Evolutionary conservation across 2,113 vertebrate species (phyloP).

Genomic region (Chaetops frenatus): DNA sequence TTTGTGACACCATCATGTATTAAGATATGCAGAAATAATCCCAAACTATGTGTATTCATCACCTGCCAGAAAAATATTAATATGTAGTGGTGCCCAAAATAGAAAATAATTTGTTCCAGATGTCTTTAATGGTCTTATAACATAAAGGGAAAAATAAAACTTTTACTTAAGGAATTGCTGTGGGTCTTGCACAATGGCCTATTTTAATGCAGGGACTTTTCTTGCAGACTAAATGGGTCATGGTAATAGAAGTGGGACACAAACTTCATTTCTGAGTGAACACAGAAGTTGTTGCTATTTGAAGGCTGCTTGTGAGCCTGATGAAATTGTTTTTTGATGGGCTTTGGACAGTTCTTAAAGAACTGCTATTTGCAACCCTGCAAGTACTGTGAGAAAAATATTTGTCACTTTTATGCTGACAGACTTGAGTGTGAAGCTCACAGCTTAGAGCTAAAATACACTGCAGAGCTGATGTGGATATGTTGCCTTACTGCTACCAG

Average conservation of each 20-base stretch:
- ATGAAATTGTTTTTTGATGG: background rate
- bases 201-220: background rate
- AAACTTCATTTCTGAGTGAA: background rate
- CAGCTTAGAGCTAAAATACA: background rate
- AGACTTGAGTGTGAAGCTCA: background rate
- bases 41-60: background rate
- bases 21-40: background rate
- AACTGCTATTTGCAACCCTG: background rate
- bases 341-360: background rate
- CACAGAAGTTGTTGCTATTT: background rate
- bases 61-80: background rate
- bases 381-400: background rate
- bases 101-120: background rate
- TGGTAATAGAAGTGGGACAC: background rate
- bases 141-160: accelerated
- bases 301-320: background rate
- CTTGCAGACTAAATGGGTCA: background rate
- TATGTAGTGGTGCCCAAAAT: background rate
- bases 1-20: background rate
- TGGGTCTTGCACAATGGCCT: background rate
- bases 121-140: background rate
- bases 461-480: background rate
- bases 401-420: background rate
- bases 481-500: background rate
- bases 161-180: background rate